Evolutionary conservation across 2,113 vertebrate species (phyloP).

Genomic region (Silurus asotus): DNA sequence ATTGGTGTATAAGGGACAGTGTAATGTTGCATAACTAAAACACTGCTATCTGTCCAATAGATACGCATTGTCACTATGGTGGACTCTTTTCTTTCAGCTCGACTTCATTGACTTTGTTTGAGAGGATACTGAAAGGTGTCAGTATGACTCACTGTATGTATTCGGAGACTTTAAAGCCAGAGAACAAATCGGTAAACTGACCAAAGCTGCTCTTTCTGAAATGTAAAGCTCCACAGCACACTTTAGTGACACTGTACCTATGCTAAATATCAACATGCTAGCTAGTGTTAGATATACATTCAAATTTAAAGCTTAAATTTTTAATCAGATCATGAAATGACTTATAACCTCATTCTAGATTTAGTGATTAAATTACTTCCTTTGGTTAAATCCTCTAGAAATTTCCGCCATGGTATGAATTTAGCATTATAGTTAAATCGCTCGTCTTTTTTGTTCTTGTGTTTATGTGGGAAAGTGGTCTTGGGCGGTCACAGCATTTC

Average conservation of each 20-base stretch:
- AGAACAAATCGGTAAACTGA: conserved; percentile 72
- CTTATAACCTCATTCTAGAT: not conserved
- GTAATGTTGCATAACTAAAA: not conserved
- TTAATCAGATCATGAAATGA: not conserved
- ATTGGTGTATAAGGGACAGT: not conserved
- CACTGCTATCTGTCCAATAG: not conserved
- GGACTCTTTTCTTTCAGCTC: conserved; percentile 65
- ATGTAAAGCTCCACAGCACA: not conserved
- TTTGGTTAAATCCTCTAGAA: not conserved
- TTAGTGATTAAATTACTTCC: not conserved
- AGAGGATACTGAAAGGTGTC: conserved; percentile 78
- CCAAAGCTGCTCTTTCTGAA: not conserved
- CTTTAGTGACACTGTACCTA: not conserved
- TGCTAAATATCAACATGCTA: not conserved
- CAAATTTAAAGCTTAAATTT: not conserved
- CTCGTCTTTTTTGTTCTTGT: not conserved
- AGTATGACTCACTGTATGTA: conserved; percentile 72
- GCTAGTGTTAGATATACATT: not conserved
- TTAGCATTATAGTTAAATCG: conserved; percentile 8
- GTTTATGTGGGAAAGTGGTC: conserved; percentile 61
- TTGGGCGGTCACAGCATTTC: conserved; percentile 73
- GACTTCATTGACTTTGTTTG: conserved; percentile 77
- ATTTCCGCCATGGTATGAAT: too few species aligned
- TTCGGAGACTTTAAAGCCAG: conserved; percentile 71
- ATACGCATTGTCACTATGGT: not conserved